Base-by-base conservation (phyloP, 2,888 invertebrate genomes). In the Drosophila neotestacea region DNA sequence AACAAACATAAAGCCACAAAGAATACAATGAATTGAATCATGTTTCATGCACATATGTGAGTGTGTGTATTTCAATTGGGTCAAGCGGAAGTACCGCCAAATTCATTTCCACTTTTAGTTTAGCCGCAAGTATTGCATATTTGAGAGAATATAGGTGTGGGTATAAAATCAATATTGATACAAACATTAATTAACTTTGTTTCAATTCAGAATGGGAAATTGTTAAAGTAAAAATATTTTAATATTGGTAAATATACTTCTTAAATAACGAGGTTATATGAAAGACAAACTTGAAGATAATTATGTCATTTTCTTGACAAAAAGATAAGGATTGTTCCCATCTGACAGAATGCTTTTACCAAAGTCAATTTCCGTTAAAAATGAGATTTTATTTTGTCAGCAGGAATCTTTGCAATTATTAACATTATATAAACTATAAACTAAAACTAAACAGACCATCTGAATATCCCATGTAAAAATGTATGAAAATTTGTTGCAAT, bases 1-100 rank as follows among this genome's bases (percentile, higher is more conserved):
- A 16, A 34, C 9, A 56, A 46, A 54, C 60, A 22, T 4, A 42
- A 28, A 51, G 22, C 41, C 42, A 16, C 46, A 46, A 51, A 39
- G n/a, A 2, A 41, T 13, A 36, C 30, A 51, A 42, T 51, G 2
- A 32, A 38, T 44, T 28, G 22, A 38, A n/a, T 10, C 42, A 44
- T 50, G 16, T 30, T 22, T 52, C 7, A 47, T 5, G 16, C 22
- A 22, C 36, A 9, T 48, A 6, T 16, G 11, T 48, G 10, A 36
- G 13, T 47, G 13, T 58, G 34, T 60, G 38, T 10, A 0, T 9
- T 47, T n/a, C 41, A 82, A 73, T 75, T 72, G 66, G 77, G 79
- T 84, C 79, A 81, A 81, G 42, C 77, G 79, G 82, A 87, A 72
- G 47, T 66, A 47, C 10, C 50, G 60, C 69, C 59, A 48, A 75